These are phyloP conservation scores for Arizona elegans DNA, from an alignment of 2,113 vertebrate species.

Conservation along the genomic window DNA sequence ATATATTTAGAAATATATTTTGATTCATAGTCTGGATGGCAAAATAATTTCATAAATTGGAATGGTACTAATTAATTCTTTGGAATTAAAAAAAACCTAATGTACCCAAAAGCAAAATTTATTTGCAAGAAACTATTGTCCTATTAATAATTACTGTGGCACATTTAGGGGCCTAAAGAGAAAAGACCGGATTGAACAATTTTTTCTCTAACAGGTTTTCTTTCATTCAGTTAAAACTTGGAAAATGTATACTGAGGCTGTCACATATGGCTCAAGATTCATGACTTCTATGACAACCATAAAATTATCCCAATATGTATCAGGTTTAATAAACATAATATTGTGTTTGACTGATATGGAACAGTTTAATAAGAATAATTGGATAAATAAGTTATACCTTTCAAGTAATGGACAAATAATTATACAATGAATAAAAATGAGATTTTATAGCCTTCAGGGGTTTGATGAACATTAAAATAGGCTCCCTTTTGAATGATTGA, in stretches of 20 bases:
- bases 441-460: background rate
- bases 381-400: background rate
- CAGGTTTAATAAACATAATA: background rate
- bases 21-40: slow-evolving; percentile 28
- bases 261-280: background rate
- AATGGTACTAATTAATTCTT: slow-evolving; percentile 27
- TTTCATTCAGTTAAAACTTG: background rate
- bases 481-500: background rate
- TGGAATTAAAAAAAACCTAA: slow-evolving; percentile 19
- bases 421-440: background rate
- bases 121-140: background rate
- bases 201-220: background rate
- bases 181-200: background rate
- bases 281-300: background rate
- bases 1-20: slow-evolving; percentile 51
- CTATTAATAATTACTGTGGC: background rate
- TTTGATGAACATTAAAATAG: background rate
- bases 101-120: background rate
- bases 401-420: background rate
- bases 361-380: background rate
- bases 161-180: background rate
- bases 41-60: slow-evolving; percentile 57
- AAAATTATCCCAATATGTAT: background rate
- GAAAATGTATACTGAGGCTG: background rate
- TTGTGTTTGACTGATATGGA: background rate